Evolutionary conservation across 1,140 invertebrate species (phyloP), one percentile per base, ranked within the genome.

Genomic region (Cyclargus thomasi): DNA sequence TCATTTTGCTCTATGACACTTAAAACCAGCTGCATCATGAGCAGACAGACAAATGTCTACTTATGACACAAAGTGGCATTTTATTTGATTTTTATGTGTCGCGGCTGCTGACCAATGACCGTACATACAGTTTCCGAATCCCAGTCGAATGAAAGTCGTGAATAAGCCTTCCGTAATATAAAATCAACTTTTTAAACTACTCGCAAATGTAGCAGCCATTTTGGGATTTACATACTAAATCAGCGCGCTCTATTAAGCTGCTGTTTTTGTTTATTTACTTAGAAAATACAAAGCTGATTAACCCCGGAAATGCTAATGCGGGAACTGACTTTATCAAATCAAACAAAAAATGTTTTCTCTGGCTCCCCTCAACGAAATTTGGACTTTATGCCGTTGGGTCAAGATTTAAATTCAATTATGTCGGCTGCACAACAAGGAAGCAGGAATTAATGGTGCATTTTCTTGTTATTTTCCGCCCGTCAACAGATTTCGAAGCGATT

Each of bases 231-330:
- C 55, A 11, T 21, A 55, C n/a, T 59, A 59, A 59, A 59, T 21
- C 55, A 20, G 18, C 18, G 55, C 20, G 55, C 18, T 59, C 55
- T 20, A 11, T 20, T 20, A 59, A 59, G 55, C 17, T 71, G 62
- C 64, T 62, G 53, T 65, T 62, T 72, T 67, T 80, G 74, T 83
- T 81, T 84, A 77, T 79, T 78, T 78, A 71, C 73, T 75, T 73
- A 74, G 74, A 21, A 79, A 80, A 76, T 79, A 76, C 72, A 80
- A 85, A 86, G 74, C 73, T 75, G 84, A 82, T 83, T 86, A 70
- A 73, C 67, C 65, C 63, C 69, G 76, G 65, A 63, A 78, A 79
- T 76, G 77, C 74, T 85, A 85, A 85, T 85, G 75, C 76, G 64
- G 70, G 71, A 74, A 72, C 71, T 73, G 73, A 53, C 68, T 75